These are phyloP conservation scores for Rhodinocichla rosea DNA, from an alignment of 2,113 vertebrate species.

Conservation along the genomic window DNA sequence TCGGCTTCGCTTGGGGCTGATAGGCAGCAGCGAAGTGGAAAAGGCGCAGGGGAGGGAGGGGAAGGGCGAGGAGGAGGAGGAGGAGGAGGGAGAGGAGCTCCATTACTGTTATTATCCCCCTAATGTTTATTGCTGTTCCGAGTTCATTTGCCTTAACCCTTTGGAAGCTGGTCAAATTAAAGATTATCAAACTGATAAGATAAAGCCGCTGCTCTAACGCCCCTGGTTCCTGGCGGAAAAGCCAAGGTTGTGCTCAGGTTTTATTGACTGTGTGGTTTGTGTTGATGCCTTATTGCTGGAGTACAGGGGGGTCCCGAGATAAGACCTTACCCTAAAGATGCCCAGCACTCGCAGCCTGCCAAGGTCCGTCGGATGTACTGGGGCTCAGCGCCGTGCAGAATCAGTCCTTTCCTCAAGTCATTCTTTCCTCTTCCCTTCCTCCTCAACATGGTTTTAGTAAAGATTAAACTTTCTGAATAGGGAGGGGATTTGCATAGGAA, in stretches of 20 bases:
- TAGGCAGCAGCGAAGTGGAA: slow-evolving; percentile 48
- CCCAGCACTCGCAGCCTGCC: background rate
- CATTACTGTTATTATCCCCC: background rate
- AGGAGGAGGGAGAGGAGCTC: background rate
- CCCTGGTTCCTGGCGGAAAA: slow-evolving; percentile 4
- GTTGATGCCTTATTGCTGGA: background rate
- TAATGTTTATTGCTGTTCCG: slow-evolving; percentile 14
- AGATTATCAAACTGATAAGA: slow-evolving; percentile 72
- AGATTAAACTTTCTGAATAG: slow-evolving; percentile 12
- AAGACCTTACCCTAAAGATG: background rate
- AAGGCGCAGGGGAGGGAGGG: background rate
- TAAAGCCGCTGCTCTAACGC: slow-evolving; percentile 64
- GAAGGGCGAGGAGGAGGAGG: background rate
- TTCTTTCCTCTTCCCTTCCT: background rate
- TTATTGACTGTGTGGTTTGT: slow-evolving; percentile 67
- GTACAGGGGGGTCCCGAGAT: background rate
- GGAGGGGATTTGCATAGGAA: slow-evolving; percentile 22
- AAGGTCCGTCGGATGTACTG: background rate
- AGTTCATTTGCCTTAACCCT: slow-evolving; percentile 68
- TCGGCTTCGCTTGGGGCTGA: slow-evolving; percentile 67
- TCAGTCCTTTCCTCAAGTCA: background rate
- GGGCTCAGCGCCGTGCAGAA: background rate
- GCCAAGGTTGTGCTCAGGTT: background rate
- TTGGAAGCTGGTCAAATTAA: slow-evolving; percentile 72
- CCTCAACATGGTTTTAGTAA: background rate